These are phyloP conservation scores for Tetramorium parvispinum DNA, from an alignment of 1,140 invertebrate genomes.

Conservation along the genomic window DNA sequence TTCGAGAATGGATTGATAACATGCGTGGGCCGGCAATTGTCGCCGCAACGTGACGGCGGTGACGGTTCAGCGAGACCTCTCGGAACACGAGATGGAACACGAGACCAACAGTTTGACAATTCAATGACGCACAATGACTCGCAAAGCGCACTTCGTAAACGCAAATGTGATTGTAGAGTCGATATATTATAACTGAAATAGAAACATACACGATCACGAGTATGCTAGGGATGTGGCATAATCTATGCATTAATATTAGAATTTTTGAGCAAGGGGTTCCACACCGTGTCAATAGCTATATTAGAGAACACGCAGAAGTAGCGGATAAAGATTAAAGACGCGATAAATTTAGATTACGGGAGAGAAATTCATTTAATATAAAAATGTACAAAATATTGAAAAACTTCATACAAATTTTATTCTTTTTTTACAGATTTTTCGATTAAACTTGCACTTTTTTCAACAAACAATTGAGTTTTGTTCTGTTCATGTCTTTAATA, in stretches of 20 bases:
- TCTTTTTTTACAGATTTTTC: not conserved
- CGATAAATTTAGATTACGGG: constrained; percentile 21
- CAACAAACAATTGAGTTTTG: not conserved
- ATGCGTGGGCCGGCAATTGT: constrained; percentile 1
- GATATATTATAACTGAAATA: constrained; percentile 70
- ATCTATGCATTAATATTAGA: constrained; percentile 68
- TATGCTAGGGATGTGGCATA: constrained; percentile 40
- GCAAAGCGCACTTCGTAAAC: constrained; percentile 84
- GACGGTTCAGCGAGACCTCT: constrained; percentile 22
- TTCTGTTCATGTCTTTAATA: not conserved
- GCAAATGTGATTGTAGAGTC: constrained; percentile 84
- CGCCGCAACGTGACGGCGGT: not conserved
- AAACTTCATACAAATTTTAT: not conserved
- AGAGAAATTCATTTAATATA: constrained; percentile 3
- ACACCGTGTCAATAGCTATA: not conserved
- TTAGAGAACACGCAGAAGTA: constrained; percentile 26
- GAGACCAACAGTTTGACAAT: constrained; percentile 77
- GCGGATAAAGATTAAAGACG: not conserved
- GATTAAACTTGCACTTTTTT: not conserved
- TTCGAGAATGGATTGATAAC: constrained; percentile 77
- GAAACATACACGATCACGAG: constrained; percentile 54
- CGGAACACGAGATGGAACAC: constrained; percentile 28
- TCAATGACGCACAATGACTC: constrained; percentile 85
- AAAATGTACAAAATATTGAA: not conserved
- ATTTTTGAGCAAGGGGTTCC: constrained; percentile 42